These are phyloP conservation scores for Cephus pygmeus DNA, from an alignment of 2,888 invertebrate species.

Conservation along the genomic window DNA sequence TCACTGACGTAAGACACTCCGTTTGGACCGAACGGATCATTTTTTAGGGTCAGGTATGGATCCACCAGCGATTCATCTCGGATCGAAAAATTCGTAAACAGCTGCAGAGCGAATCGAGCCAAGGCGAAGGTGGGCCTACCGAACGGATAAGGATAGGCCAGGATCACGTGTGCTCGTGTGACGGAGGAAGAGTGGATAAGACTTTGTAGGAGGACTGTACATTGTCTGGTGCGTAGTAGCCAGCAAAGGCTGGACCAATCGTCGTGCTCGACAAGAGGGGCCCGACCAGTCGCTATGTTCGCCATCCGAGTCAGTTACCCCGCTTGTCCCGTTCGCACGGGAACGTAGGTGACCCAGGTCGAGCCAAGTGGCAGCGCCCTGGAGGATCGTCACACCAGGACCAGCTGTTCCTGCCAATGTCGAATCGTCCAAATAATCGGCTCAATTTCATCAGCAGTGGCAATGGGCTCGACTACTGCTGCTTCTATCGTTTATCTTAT, in stretches of 20 bases:
- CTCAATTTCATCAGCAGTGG: background rate
- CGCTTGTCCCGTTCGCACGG: background rate
- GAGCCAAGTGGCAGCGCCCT: background rate
- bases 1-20: background rate
- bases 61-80: too few relatives aligned
- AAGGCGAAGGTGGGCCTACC: too few relatives aligned
- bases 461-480: background rate
- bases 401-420: background rate
- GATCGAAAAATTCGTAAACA: background rate
- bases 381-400: background rate
- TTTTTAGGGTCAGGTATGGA: too few relatives aligned
- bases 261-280: constrained; percentile 46
- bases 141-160: background rate
- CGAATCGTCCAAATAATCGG: background rate
- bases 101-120: background rate
- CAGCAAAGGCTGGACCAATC: constrained; percentile 44
- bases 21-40: background rate
- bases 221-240: constrained; percentile 46
- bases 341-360: background rate
- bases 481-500: background rate
- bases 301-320: constrained; percentile 4
- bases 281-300: constrained; percentile 35
- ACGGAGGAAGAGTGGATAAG: background rate
- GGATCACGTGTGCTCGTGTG: background rate
- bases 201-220: constrained; percentile 36